Percentiles rank a stretch among this genome's conserved stretches.
These are phyloP conservation scores for Dicaeum eximium DNA, from an alignment of 2,113 vertebrate species.

Conservation along the genomic window DNA sequence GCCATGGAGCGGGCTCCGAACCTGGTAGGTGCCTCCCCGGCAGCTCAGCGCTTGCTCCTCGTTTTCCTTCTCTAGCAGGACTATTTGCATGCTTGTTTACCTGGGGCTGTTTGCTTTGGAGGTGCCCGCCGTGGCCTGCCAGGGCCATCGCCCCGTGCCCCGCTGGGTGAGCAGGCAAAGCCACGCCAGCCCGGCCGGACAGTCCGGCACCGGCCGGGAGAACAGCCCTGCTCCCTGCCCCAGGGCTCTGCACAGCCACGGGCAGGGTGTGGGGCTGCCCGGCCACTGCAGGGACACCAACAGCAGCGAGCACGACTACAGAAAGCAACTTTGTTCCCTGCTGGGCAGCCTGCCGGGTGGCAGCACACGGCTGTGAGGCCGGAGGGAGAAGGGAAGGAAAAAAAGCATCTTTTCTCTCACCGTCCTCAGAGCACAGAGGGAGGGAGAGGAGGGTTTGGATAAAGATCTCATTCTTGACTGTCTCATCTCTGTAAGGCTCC, in stretches of 20 bases:
- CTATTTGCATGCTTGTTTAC: not conserved
- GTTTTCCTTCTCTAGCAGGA: not conserved
- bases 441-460: slow-evolving; percentile 24
- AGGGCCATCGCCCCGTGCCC: not conserved
- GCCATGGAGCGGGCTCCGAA: slow-evolving; percentile 53
- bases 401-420: slow-evolving; percentile 51
- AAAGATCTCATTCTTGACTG: slow-evolving; percentile 40
- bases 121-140: not conserved
- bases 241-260: not conserved
- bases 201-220: not conserved
- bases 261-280: not conserved
- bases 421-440: not conserved
- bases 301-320: slow-evolving; percentile 10
- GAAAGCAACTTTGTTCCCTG: slow-evolving; percentile 47
- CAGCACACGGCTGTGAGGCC: not conserved
- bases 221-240: not conserved
- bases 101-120: slow-evolving; percentile 53
- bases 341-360: slow-evolving; percentile 54
- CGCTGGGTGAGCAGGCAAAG: not conserved
- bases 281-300: not conserved
- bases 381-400: slow-evolving; percentile 25
- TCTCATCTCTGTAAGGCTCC: not conserved
- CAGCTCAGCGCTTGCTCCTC: not conserved
- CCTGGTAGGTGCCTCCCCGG: slow-evolving; percentile 41
- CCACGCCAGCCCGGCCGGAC: fast-evolving